Conservation (phyloP, 2,797 vertebrate genomes). For the Manis crassicaudata region DNA sequence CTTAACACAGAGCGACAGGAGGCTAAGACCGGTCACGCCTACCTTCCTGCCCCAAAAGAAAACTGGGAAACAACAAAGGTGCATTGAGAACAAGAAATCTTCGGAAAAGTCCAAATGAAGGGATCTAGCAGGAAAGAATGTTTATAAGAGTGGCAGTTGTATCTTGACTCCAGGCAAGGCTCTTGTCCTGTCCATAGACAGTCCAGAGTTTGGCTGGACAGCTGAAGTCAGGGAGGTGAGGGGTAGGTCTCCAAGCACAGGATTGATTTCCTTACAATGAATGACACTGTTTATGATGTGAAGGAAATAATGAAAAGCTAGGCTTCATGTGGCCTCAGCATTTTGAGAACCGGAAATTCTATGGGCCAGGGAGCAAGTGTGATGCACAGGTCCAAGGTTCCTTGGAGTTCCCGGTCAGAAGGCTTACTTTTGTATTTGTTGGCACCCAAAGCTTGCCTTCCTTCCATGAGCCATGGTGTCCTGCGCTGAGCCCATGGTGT, state of each 20-base stretch:
- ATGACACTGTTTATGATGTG: slow-evolving; percentile 25
- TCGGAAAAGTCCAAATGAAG: slow-evolving; percentile 66
- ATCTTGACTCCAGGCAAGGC: slow-evolving; percentile 67
- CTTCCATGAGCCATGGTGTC: background rate
- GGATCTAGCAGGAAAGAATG: slow-evolving; percentile 50
- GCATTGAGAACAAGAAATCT: slow-evolving; percentile 50
- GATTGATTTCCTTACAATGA: slow-evolving; percentile 42
- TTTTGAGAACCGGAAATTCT: slow-evolving; percentile 48
- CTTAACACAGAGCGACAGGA: slow-evolving; percentile 1
- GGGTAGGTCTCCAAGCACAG: slow-evolving; percentile 19
- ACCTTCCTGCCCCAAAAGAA: background rate
- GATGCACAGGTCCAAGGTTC: background rate
- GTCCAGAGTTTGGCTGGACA: slow-evolving; percentile 46
- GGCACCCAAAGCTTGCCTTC: background rate
- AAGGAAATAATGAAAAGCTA: slow-evolving; percentile 57
- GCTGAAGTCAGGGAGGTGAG: background rate
- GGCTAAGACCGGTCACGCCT: background rate
- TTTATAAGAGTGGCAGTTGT: background rate
- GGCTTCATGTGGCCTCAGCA: background rate
- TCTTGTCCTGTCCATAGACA: slow-evolving; percentile 46
- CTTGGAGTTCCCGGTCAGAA: background rate
- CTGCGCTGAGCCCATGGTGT: background rate
- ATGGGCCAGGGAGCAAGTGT: background rate
- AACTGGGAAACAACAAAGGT: background rate
- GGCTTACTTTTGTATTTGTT: background rate